Conservation (phyloP, 2,888 invertebrate species). For the Eupithecia pulchellata region DNA sequence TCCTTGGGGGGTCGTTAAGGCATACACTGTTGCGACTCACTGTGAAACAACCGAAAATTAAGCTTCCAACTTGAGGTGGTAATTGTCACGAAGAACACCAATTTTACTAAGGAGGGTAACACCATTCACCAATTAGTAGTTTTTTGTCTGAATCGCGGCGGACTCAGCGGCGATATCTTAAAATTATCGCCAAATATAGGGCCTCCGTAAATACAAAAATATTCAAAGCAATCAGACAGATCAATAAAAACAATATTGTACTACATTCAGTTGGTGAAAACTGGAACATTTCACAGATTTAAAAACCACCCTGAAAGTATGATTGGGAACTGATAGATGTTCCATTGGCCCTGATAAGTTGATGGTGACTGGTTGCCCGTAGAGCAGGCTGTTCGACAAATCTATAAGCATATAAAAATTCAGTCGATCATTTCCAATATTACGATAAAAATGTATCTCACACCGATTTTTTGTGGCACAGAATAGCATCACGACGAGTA, state of each 20-base stretch:
- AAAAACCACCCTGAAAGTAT: constrained; percentile 52
- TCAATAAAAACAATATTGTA: constrained; percentile 69
- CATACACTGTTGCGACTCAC: constrained; percentile 1
- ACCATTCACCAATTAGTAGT: too few species aligned
- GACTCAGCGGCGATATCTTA: too few species aligned
- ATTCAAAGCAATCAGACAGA: too few species aligned
- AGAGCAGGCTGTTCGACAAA: constrained; percentile 57
- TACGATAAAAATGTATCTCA: constrained; percentile 62
- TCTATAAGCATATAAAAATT: constrained; percentile 63
- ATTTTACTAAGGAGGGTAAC: too few species aligned
- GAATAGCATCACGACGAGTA: not conserved
- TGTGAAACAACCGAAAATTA: not conserved
- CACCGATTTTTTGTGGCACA: constrained; percentile 69
- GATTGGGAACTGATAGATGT: constrained; percentile 54
- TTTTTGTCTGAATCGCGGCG: too few species aligned
- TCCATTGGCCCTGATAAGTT: constrained; percentile 66
- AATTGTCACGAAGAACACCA: too few species aligned
- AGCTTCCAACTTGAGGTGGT: not conserved
- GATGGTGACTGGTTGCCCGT: constrained; percentile 65
- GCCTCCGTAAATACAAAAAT: too few species aligned
- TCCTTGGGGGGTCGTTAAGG: constrained; percentile 23
- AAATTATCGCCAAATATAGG: too few species aligned
- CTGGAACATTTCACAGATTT: constrained; percentile 66
- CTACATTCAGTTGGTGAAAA: constrained; percentile 62
- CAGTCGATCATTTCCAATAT: constrained; percentile 65